Conservation (phyloP, 2,113 vertebrate genomes). For the Elachura formosa region DNA sequence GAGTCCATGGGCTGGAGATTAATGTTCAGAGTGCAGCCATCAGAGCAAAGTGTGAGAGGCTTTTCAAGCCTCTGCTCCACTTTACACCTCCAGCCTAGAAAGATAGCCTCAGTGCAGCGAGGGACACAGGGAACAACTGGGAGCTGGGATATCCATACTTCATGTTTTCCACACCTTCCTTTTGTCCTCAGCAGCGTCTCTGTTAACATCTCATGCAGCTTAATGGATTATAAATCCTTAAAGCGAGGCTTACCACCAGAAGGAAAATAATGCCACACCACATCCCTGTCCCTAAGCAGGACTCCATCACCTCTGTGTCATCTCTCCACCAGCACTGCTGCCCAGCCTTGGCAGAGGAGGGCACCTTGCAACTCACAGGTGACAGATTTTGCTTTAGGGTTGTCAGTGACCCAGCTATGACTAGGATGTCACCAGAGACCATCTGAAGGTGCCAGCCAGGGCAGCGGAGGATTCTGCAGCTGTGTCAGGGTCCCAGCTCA, state of each 20-base stretch:
- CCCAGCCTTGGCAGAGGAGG: background rate
- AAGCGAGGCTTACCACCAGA: background rate
- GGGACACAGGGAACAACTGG: background rate
- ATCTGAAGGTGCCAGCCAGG: background rate
- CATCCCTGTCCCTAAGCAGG: background rate
- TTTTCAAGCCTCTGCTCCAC: background rate
- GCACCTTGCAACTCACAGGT: background rate
- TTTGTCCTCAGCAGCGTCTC: background rate
- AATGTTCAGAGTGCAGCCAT: background rate
- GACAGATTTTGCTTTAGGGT: background rate
- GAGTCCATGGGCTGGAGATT: background rate
- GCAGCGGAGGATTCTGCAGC: background rate
- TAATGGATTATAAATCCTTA: background rate
- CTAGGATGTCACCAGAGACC: background rate
- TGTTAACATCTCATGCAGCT: background rate
- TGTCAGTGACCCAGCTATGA: background rate
- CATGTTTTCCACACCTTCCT: background rate
- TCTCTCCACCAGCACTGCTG: background rate
- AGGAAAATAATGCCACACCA: background rate
- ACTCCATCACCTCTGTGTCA: background rate
- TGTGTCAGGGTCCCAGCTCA: background rate
- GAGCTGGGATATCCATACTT: background rate
- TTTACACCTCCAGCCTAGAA: background rate
- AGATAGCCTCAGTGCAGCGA: background rate
- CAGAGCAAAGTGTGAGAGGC: background rate